A percentile compares a stretch with the other conserved stretches of the same genome.
phyloP scores from a whole-genome alignment of 2,888 invertebrate species.

The Acrobasis consociella region DNA sequence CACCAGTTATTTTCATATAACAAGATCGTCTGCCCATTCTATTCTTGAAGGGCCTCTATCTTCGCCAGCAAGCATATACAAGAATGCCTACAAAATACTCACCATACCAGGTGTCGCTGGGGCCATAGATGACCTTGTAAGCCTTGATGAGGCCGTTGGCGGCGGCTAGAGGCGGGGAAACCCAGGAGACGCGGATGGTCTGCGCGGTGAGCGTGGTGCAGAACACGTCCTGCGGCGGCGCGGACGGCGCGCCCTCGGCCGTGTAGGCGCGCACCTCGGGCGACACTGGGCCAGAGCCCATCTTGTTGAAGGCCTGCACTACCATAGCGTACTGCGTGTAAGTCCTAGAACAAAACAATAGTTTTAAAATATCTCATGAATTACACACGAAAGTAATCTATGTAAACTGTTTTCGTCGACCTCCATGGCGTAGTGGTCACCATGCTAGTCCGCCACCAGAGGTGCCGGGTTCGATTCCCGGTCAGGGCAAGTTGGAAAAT shows the following conservation, averaged over 20 bases:
- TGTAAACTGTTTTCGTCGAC: too few relatives aligned
- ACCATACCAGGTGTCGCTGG: constrained; percentile 96
- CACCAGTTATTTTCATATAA: too few relatives aligned
- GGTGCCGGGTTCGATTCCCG: too few relatives aligned
- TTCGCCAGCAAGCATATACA: too few relatives aligned
- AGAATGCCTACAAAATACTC: constrained; percentile 60
- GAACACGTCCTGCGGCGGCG: constrained; percentile 94
- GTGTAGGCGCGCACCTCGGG: constrained; percentile 95
- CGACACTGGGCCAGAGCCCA: constrained; percentile 95
- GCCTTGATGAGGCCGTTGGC: constrained; percentile 98
- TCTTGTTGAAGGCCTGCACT: constrained; percentile 96
- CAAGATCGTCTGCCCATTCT: too few relatives aligned
- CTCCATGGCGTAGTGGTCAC: too few relatives aligned
- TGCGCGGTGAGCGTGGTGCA: constrained; percentile 97
- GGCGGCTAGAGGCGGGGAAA: constrained; percentile 94
- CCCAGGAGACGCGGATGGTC: constrained; percentile 97
- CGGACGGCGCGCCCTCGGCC: constrained; percentile 96
- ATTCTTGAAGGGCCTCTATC: too few relatives aligned
- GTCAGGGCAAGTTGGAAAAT: too few relatives aligned
- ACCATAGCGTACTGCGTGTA: constrained; percentile 98
- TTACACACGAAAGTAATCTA: too few relatives aligned
- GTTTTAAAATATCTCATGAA: neutral
- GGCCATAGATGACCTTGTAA: constrained; percentile 96
- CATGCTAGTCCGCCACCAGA: too few relatives aligned
- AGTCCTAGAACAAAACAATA: constrained; percentile 78